Evolutionary conservation across 37 sponge, comb jelly and placozoan genomes (phyloP).

Genomic region (Chondrosia reniformis): DNA sequence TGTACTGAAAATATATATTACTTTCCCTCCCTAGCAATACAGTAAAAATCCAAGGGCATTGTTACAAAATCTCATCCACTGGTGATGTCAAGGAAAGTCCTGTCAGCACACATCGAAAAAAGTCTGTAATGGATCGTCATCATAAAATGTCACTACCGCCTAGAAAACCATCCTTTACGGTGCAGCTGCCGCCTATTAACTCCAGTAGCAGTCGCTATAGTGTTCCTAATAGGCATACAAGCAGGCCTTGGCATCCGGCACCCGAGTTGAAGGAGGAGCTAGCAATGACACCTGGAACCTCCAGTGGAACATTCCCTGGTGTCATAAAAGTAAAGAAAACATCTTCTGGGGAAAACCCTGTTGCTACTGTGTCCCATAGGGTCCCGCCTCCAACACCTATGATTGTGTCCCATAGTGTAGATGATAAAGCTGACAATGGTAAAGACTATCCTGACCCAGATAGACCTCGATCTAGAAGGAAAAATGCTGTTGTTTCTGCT

Average conservation of each 20-base stretch:
- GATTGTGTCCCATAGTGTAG: neutral
- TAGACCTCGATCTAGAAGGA: conserved; percentile 1
- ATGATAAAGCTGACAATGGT: neutral
- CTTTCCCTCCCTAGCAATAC: no score
- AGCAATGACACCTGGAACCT: neutral
- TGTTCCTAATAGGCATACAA: neutral
- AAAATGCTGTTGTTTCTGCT: conserved; percentile 15
- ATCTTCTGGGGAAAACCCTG: conserved; percentile 2
- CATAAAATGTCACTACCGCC: conserved; percentile 9
- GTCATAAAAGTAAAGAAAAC: neutral
- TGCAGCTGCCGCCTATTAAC: conserved; percentile 12
- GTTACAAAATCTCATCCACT: neutral
- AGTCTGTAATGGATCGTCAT: no score
- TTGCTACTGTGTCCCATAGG: neutral
- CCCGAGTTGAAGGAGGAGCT: neutral
- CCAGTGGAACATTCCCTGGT: neutral
- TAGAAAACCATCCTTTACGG: neutral
- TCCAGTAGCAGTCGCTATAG: neutral
- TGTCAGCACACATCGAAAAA: no score
- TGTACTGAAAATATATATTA: no score
- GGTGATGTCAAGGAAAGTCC: neutral
- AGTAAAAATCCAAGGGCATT: no score
- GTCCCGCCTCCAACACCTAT: conserved; percentile 5
- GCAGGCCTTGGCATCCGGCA: neutral
- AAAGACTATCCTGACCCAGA: conserved; percentile 14